Evolutionary conservation across 2,888 invertebrate genomes (phyloP).

Genomic region (Alloscopus bannaensis): DNA sequence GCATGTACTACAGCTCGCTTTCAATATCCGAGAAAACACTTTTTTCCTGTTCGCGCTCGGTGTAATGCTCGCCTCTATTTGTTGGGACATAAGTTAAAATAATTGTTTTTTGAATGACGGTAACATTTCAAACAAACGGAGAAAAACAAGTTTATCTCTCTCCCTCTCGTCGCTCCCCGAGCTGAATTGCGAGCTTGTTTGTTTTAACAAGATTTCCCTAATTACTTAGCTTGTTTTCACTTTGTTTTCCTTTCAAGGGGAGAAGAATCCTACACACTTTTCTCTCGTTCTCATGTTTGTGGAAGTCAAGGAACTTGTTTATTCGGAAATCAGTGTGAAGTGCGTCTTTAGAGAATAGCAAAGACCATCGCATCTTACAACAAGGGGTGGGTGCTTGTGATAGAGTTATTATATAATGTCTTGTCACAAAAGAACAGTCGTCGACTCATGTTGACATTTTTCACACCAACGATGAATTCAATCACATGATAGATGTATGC

Average conservation of each 20-base stretch:
- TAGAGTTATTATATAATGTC: not conserved
- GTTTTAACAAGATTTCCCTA: conserved; percentile 61
- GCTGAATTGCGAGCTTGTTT: conserved; percentile 39
- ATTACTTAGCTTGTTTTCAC: conserved; percentile 49
- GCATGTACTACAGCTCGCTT: not conserved
- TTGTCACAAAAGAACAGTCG: not conserved
- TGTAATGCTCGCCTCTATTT: not conserved
- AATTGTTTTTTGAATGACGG: conserved; percentile 34
- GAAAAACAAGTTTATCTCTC: conserved; percentile 15
- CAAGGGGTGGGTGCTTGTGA: not conserved
- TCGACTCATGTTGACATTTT: too few species aligned
- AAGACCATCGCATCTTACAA: not conserved
- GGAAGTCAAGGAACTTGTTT: not conserved
- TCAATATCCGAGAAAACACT: not conserved
- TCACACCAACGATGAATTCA: too few species aligned
- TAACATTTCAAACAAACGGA: conserved; percentile 23
- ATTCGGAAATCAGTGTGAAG: not conserved
- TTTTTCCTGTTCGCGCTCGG: not conserved
- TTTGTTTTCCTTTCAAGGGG: conserved; percentile 34
- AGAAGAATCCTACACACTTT: not conserved
- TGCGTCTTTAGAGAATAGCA: not conserved
- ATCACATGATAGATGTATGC: too few species aligned
- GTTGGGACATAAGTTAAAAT: conserved; percentile 28
- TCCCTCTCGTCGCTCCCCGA: not conserved
- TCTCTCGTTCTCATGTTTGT: not conserved